phyloP scores from a whole-genome alignment of 2,113 vertebrate species.

The Puma concolor region DNA sequence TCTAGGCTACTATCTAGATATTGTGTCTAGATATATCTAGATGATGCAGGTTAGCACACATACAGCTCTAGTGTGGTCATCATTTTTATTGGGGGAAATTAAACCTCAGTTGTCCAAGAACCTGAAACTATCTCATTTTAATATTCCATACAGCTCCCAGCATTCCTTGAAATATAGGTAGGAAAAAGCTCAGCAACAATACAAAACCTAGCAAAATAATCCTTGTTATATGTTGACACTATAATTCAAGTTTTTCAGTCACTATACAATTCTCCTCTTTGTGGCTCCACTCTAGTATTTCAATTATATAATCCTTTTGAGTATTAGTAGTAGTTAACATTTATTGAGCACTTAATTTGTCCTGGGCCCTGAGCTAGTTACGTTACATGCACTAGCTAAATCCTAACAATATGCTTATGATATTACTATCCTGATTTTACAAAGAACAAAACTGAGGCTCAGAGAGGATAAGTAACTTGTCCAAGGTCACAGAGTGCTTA shows the following conservation, averaged over 20 bases:
- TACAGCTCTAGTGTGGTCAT: too few species aligned
- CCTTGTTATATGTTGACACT: background rate
- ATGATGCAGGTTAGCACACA: background rate
- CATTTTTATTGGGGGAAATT: background rate
- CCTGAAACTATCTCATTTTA: background rate
- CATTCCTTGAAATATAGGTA: background rate
- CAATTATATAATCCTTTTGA: background rate
- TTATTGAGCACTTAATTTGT: background rate
- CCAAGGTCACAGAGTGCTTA: background rate
- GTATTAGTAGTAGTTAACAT: background rate
- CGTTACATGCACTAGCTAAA: background rate
- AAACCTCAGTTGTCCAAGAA: background rate
- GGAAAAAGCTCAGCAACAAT: background rate
- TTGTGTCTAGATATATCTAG: background rate
- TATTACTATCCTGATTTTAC: background rate
- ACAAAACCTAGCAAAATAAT: background rate
- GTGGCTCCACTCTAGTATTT: too few species aligned
- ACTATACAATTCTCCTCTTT: background rate
- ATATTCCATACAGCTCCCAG: background rate
- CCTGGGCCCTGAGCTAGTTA: background rate
- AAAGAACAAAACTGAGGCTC: background rate
- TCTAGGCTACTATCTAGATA: background rate
- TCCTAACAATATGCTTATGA: background rate
- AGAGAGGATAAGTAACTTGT: background rate
- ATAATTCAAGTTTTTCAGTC: background rate